phyloP scores from a whole-genome alignment of 2,888 invertebrate genomes.

The Lissocephala sabroskyi region DNA sequence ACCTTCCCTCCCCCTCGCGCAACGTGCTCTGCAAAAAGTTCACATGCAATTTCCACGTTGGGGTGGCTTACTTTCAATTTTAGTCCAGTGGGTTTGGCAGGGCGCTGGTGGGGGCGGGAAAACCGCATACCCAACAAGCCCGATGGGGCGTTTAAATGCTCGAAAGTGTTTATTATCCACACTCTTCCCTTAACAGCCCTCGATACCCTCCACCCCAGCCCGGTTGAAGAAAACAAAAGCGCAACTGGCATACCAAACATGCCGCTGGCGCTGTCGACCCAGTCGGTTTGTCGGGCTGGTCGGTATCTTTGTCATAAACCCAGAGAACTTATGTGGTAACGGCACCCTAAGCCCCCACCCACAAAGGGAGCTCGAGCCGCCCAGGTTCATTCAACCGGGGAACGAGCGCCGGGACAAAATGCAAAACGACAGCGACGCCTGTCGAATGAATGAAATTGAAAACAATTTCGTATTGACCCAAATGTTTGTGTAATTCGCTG shows the following conservation, averaged over 20 bases:
- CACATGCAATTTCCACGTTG: slow-evolving; percentile 63
- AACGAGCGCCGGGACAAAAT: no score
- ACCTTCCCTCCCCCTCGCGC: no score
- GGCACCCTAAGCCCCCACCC: background rate
- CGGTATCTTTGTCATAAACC: slow-evolving; percentile 42
- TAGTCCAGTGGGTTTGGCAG: background rate
- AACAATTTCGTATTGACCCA: no score
- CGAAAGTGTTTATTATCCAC: slow-evolving; percentile 6
- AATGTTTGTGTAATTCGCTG: no score
- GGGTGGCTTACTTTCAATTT: slow-evolving; percentile 19
- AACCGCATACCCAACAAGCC: slow-evolving; percentile 1
- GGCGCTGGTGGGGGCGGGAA: background rate
- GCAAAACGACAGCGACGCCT: no score
- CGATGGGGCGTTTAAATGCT: background rate
- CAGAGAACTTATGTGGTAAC: slow-evolving; percentile 30
- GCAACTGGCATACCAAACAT: background rate
- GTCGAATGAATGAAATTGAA: no score
- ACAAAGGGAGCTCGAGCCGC: slow-evolving; percentile 13
- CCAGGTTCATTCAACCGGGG: slow-evolving; percentile 50
- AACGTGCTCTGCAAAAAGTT: no score
- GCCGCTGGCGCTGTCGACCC: background rate
- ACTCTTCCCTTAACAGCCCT: background rate
- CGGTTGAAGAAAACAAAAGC: no score
- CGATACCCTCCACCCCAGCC: no score
- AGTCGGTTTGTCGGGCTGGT: slow-evolving; percentile 10